phyloP scores from a whole-genome alignment of 2,888 invertebrate species.

The Macaria notata region DNA sequence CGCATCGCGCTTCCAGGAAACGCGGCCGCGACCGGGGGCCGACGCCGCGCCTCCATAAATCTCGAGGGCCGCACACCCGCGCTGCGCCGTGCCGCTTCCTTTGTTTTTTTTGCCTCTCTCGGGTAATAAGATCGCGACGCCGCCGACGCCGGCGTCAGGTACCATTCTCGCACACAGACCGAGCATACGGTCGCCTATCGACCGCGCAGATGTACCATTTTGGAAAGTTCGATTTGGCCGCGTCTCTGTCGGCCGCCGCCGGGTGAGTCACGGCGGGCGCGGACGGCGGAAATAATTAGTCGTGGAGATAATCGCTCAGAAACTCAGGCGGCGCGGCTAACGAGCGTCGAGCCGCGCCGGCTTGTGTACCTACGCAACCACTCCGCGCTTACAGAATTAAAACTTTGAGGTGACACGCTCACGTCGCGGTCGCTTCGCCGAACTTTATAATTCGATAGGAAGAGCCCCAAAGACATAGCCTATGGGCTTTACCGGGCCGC shows the following conservation, averaged over 20 bases:
- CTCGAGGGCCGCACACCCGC: slow-evolving; percentile 49
- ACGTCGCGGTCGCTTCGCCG: slow-evolving; percentile 28
- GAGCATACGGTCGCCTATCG: slow-evolving; percentile 51
- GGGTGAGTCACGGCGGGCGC: slow-evolving; percentile 39
- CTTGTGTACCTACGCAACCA: slow-evolving; percentile 28
- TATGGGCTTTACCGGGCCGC: background rate
- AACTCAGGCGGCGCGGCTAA: slow-evolving; percentile 31
- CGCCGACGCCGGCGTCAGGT: slow-evolving; percentile 59
- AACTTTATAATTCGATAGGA: slow-evolving; percentile 37
- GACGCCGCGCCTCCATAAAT: slow-evolving; percentile 77
- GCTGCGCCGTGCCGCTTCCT: slow-evolving; percentile 56
- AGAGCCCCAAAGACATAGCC: background rate
- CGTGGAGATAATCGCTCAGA: slow-evolving; percentile 59
- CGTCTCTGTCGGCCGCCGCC: slow-evolving; percentile 19
- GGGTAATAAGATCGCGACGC: slow-evolving; percentile 74
- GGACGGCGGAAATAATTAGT: slow-evolving; percentile 65
- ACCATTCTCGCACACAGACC: slow-evolving; percentile 38
- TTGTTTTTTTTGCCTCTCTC: slow-evolving; percentile 60
- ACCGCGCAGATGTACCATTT: slow-evolving; percentile 50
- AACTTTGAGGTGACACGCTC: slow-evolving; percentile 39
- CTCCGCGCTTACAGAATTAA: slow-evolving; percentile 39
- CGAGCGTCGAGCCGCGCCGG: slow-evolving; percentile 30
- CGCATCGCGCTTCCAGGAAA: slow-evolving; percentile 69
- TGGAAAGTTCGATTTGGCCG: slow-evolving; percentile 34
- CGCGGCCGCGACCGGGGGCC: slow-evolving; percentile 56